phyloP scores from a whole-genome alignment of 53 echinoderm and acorn worm genomes.

The Paracentrotus lividus region DNA sequence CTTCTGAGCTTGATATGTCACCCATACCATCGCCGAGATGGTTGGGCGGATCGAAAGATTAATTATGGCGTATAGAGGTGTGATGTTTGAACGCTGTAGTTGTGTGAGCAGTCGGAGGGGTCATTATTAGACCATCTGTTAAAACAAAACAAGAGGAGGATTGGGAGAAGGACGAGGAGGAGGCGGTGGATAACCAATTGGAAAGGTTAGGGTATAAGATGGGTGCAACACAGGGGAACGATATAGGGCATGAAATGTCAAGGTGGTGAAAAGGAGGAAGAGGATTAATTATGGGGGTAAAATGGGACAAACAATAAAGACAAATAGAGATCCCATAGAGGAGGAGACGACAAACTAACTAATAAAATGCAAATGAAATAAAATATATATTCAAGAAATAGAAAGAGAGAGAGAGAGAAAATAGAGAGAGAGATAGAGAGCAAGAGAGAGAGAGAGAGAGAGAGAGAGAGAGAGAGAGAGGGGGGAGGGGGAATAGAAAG shows the following conservation, averaged over 20 bases:
- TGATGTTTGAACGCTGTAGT: constrained; percentile 12
- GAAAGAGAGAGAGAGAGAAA: background rate
- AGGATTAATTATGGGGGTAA: background rate
- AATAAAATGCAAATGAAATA: too few relatives aligned
- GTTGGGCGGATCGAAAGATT: constrained; percentile 23
- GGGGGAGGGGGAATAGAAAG: background rate
- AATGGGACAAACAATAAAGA: background rate
- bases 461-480: background rate
- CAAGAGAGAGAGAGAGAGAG: background rate
- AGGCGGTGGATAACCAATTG: background rate
- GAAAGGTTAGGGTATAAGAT: background rate
- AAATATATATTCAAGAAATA: background rate
- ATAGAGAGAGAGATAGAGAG: background rate
- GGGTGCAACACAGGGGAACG: background rate
- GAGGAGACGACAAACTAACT: too few relatives aligned
- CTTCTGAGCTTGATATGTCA: constrained; percentile 8
- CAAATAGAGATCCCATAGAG: background rate
- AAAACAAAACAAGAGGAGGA: constrained; percentile 9
- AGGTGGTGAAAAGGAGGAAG: background rate
- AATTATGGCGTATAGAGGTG: constrained; percentile 27
- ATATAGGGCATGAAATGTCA: background rate
- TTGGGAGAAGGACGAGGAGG: background rate
- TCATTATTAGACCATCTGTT: constrained; percentile 43
- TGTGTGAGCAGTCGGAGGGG: too few relatives aligned
- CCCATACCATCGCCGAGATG: background rate